These are phyloP conservation scores for Dinocampus coccinellae DNA, from an alignment of 2,888 invertebrate species.

Conservation along the genomic window DNA sequence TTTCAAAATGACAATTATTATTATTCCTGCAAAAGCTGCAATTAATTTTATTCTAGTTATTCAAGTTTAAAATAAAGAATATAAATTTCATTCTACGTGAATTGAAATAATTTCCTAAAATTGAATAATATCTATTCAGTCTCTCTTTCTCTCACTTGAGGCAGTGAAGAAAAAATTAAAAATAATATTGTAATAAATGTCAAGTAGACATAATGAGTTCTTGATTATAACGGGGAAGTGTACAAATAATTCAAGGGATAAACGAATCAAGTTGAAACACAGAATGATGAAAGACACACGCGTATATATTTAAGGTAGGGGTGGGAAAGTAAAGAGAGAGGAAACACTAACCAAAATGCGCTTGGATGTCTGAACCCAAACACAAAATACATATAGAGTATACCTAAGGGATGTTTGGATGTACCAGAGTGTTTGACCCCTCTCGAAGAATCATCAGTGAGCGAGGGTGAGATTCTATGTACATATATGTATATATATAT, in stretches of 20 bases:
- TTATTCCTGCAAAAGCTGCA: too few species aligned
- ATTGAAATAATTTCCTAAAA: too few species aligned
- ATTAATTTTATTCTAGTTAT: too few species aligned
- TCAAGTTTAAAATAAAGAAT: too few species aligned
- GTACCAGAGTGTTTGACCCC: conserved; percentile 67
- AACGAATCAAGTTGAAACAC: conserved; percentile 65
- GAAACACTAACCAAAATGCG: too few species aligned
- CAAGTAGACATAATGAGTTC: neutral
- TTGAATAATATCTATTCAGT: too few species aligned
- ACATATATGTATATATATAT: conserved; percentile 57
- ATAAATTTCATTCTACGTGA: too few species aligned
- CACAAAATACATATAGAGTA: conserved; percentile 3
- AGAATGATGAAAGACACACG: conserved; percentile 67
- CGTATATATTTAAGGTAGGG: conserved; percentile 55
- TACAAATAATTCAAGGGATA: conserved; percentile 66
- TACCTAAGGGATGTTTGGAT: conserved; percentile 42
- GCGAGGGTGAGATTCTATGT: conserved; percentile 39
- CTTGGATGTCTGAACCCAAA: too few species aligned
- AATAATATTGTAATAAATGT: conserved; percentile 7
- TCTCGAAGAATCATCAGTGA: conserved; percentile 45
- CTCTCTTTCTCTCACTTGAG: neutral
- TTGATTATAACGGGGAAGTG: conserved; percentile 44
- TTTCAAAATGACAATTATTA: too few species aligned
- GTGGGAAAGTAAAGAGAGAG: too few species aligned
- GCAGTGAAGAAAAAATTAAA: neutral